A percentile compares a stretch with the other conserved stretches of the same genome.
These are phyloP conservation scores for Hippotragus niger DNA, from an alignment of 2,113 vertebrate species.

Conservation along the genomic window DNA sequence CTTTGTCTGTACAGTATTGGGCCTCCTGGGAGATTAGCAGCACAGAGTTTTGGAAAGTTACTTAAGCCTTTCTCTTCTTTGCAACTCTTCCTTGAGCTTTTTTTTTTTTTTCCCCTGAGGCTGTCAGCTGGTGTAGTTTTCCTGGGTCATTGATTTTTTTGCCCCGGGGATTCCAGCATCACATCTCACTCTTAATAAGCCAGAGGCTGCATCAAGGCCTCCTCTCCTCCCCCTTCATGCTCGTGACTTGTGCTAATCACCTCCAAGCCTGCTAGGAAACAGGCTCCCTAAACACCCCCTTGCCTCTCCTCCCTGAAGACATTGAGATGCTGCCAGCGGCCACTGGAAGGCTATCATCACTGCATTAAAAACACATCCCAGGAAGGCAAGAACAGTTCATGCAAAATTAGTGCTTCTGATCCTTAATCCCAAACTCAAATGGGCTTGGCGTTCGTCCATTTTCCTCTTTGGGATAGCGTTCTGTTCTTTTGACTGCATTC, in stretches of 20 bases:
- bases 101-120: not conserved
- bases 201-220: not conserved
- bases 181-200: slow-evolving; percentile 33
- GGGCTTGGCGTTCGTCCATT: slow-evolving; percentile 9
- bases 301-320: not conserved
- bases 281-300: not conserved
- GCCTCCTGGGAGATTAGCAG: not conserved
- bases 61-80: slow-evolving; percentile 51
- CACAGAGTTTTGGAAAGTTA: not conserved
- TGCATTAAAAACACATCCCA: slow-evolving; percentile 23
- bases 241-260: slow-evolving; percentile 41
- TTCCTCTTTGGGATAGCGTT: not conserved
- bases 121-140: slow-evolving; percentile 68
- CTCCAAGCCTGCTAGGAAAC: slow-evolving; percentile 46
- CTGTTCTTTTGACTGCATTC: not conserved
- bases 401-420: not conserved
- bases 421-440: not conserved
- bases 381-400: not conserved
- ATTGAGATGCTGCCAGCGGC: not conserved
- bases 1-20: not conserved
- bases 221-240: not conserved
- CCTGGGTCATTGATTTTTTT: slow-evolving; percentile 62
- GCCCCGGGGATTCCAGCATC: slow-evolving; percentile 56
- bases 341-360: slow-evolving; percentile 24
- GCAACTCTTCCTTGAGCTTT: slow-evolving; percentile 20